A percentile compares a stretch with the other conserved stretches of the same genome.
These are phyloP conservation scores for Abscondita cerata DNA, from an alignment of 2,888 invertebrate genomes.

Conservation along the genomic window DNA sequence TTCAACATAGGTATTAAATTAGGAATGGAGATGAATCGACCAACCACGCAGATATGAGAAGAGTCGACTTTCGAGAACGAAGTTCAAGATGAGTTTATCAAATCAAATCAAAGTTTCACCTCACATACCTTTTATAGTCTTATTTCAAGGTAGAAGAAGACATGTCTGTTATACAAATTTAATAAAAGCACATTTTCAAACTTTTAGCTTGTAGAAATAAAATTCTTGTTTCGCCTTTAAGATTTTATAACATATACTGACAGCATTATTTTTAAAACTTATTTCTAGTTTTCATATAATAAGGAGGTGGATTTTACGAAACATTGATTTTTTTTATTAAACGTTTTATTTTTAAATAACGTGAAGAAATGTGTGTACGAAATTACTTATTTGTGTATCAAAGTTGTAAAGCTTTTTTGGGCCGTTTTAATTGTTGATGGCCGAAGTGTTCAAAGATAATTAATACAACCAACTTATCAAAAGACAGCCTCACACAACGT, in stretches of 20 bases:
- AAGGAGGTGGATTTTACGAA: no score
- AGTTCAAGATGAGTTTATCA: slow-evolving; percentile 32
- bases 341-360: no score
- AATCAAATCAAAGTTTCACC: slow-evolving; percentile 35
- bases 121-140: slow-evolving; percentile 30
- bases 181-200: slow-evolving; percentile 10
- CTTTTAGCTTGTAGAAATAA: slow-evolving; percentile 6
- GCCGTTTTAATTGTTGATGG: no score
- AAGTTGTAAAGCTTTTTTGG: no score
- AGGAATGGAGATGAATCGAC: slow-evolving; percentile 33
- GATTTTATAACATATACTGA: neutral
- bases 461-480: no score
- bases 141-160: slow-evolving; percentile 24
- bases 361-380: no score
- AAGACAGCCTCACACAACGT: no score
- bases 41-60: slow-evolving; percentile 33
- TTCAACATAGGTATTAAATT: slow-evolving; percentile 27
- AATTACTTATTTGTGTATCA: no score
- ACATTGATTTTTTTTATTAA: no score
- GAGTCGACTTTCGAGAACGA: slow-evolving; percentile 20
- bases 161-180: slow-evolving; percentile 14
- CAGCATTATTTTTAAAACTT: no score
- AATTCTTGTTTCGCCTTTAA: slow-evolving; percentile 1
- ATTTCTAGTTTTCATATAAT: no score
- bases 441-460: no score